Evolutionary conservation across 2,113 vertebrate genomes (phyloP), one percentile per base, ranked within the genome.

Genomic region (Harpagus bidentatus): DNA sequence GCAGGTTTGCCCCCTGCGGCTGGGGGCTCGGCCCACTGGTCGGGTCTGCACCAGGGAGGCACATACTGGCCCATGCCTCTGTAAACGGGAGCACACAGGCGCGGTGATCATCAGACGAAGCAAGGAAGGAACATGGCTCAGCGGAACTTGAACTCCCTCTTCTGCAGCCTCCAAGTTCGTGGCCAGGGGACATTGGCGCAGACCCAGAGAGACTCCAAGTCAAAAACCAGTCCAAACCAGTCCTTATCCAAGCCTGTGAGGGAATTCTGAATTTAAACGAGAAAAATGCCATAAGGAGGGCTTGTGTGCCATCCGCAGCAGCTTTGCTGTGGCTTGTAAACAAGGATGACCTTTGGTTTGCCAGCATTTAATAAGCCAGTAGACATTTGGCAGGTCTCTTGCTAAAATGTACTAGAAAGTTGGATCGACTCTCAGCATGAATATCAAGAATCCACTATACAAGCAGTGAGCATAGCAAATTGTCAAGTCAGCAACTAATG

Each of bases 401-500:
- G 36, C 77, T 93, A 43, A 96, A 96, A 66, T 32, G 43, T 69
- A 48, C 95, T 92, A 94, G 96, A 97, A 95, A 97, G 90, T 26
- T 95, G 70, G 87, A 96, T 90, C 96, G 95, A 3, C 52, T 97
- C 86, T 97, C 83, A 55, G 58, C 10, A 3, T 86, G 59, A 88
- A 78, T 94, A 96, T 96, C 86, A 97, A 84, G 79, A 97, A 95
- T 97, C 52, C 93, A 95, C 34, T 85, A 83, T 65, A 79, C 77
- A 81, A 97, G 83, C 93, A 82, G 48, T 55, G 16, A 96, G 74
- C 69, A 45, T 91, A 97, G 93, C 58, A 95, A 92, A 95, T 74
- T 97, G 97, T 95, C 90, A 92, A 95, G 92, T 98, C 96, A 96
- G 97, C 97, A 95, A 90, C 93, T 95, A 93, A 90, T 31, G 61